Evolutionary conservation across 2,797 vertebrate species (phyloP), one percentile per base, ranked within the genome.

Genomic region (Poeciliopsis presidionis): DNA sequence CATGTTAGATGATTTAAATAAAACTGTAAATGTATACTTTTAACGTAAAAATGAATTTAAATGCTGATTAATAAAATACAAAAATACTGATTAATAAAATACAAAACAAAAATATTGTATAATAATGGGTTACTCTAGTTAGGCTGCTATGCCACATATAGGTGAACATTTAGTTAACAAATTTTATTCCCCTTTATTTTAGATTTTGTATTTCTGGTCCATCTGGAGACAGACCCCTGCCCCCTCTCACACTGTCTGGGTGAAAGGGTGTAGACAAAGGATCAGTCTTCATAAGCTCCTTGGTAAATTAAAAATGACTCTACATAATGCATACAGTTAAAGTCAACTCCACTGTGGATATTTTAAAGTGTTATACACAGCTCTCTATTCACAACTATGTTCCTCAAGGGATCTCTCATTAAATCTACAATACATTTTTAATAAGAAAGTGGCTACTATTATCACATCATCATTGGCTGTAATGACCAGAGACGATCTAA

Each of bases 401-500:
- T 57, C 28, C 25, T n/a, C 22, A 22, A 20, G 49, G 49, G 9
- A 16, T 5, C 14, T 33, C 5, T 16, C 16, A 0, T 30, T 39
- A 39, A 36, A 14, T 20, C 3, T 22, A 22, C 61, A 20, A 36
- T 20, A 11, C 0, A 39, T 36, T 39, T 63, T 36, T 65, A 0
- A 20, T 9, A 4, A 63, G 14, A 63, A 65, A 39, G 61, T 65
- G 30, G 7, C 16, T 4, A 22, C 33, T 65, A 65, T 65, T 9
- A 39, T 65, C 33, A 36, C 33, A 39, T 39, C 7, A 63, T 63
- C 61, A 36, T 6, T 39, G 22, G 36, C 6, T 39, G 20, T 8
- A 63, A 70, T 78, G 22, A 77, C 39, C 53, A 79, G 16, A 75
- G 57, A 47, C 18, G 30, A 61, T 61, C 30, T 36, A 36, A 36